Base-by-base conservation (phyloP, 2,113 vertebrate genomes). In the Mobula birostris region DNA sequence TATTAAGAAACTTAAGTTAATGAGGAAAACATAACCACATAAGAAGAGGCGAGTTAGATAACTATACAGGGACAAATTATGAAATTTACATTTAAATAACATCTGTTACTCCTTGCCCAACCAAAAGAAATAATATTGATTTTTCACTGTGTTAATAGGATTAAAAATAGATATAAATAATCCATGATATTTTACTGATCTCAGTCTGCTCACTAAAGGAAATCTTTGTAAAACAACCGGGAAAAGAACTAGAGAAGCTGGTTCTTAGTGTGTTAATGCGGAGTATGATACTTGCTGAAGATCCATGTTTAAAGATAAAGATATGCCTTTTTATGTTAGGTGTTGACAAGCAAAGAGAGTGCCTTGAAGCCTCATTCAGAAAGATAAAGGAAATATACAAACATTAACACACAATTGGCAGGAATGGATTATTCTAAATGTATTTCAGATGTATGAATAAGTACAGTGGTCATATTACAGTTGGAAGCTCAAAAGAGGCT, bases 31-130 rank as follows among this genome's bases (percentile, higher is more conserved):
- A 70, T 91, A 85, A 83, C 83, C 4, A 14, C 83, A 68, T n/a
- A 21, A 91, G 15, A 70, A 36, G 32, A 48, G 58, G 88, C 8
- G 19, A 92, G 70, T 32, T 70, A 92, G 70, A 40, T 40, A 40
- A 36, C 48, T 48, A 48, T 48, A 48, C 48, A 48, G 48, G 3
- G 19, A 36, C 7, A 36, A 32, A 19, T 92, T 72, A 92, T 21
- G 36, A 5, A 48, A 66, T 21, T 68, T 66, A 72, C 72, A 72
- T 72, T 92, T 72, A 72, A 2, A 92, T 27, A 72, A 72, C 68
- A 92, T 92, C 72, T 72, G 90, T 88, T 88, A 56, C 5, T 88
- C 58, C n/a, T 70, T 91, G 63, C 63, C 88, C 88, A 91, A 91
- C 63, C 66, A 66, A 91, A 90, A 70, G 88, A 63, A 70, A 70